phyloP scores from a whole-genome alignment of 1,140 invertebrate species.

The Cherax destructor region DNA sequence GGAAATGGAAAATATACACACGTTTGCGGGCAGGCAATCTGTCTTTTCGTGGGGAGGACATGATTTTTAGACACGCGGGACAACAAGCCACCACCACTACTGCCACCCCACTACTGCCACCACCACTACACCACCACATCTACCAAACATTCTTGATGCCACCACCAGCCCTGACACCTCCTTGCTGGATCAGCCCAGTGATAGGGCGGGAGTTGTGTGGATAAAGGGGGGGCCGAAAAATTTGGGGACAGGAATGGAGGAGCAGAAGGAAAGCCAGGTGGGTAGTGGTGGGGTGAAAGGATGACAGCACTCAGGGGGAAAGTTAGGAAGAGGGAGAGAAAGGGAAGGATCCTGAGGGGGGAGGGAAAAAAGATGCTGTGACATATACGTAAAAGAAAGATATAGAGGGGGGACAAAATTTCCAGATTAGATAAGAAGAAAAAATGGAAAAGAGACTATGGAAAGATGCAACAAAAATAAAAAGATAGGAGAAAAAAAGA shows the following conservation, averaged over 20 bases:
- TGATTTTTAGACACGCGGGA: not conserved
- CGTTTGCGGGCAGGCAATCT: not conserved
- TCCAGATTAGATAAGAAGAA: not conserved
- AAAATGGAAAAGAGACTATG: not conserved
- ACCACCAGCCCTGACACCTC: not conserved
- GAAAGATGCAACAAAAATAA: not conserved
- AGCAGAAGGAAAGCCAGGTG: not conserved
- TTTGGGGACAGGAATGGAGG: not conserved
- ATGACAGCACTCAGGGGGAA: not conserved
- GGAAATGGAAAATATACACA: constrained; percentile 8
- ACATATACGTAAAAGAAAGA: not conserved
- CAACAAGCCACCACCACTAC: not conserved
- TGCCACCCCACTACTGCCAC: not conserved
- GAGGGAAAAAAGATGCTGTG: not conserved
- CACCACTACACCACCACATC: not conserved
- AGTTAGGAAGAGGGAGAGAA: not conserved
- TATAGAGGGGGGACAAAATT: not conserved
- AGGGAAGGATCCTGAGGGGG: not conserved
- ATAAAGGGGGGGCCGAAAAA: not conserved
- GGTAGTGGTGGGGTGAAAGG: not conserved
- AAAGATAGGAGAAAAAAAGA: not conserved
- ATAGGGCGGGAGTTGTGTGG: not conserved
- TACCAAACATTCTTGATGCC: not conserved
- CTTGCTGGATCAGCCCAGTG: no score
- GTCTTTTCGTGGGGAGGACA: not conserved